Base-by-base conservation (phyloP, 2,797 vertebrate species). In the Coregonus sp. region DNA sequence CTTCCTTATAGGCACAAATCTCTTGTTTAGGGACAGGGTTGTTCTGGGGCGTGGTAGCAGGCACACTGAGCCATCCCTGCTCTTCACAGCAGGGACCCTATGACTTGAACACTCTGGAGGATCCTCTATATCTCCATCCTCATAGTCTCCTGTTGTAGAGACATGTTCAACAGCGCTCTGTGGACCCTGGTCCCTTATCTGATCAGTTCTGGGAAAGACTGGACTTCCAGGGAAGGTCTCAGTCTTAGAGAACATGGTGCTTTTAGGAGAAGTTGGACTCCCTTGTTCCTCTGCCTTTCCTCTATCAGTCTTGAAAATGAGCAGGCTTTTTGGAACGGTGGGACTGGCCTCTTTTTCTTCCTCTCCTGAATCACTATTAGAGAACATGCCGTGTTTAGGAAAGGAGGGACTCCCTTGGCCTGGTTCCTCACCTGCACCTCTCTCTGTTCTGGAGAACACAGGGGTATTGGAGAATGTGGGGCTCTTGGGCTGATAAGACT, bases 381-480 rank as follows among this genome's bases (percentile, higher is more conserved):
- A 71, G 47, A 50, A 71, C 47, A 50, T 20, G 11, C 4, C 4
- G 3, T 67, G 16, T 79, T 75, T 50, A 67, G 61, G 29, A 77
- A 52, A 0, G 40, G 40, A 47, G n/a, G 20, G 9, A 33, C 35
- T 20, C 6, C 66, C 4, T 16, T 35, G 54, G 54, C 73, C 0
- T 5, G 35, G 0, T 20, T 78, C 0, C 33, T 18, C 29, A 1
- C 20, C 20, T 65, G 9, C 18, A 4, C 25, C 16, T 84, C 74
- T 9, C 15, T 79, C 75, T 0, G 70, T 61, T 12, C 35, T 0
- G 52, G 75, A 50, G 5, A 16, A 52, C 25, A 50, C 69, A 0
- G 79, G 80, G 72, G 83, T 92, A 70, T 31, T 74, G 65, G 89
- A 84, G 68, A 90, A 84, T 0, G 78, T 80, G 0, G 83, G 87